These are phyloP conservation scores for Neoniphon sammara DNA, from an alignment of 2,797 vertebrate species.

Conservation along the genomic window DNA sequence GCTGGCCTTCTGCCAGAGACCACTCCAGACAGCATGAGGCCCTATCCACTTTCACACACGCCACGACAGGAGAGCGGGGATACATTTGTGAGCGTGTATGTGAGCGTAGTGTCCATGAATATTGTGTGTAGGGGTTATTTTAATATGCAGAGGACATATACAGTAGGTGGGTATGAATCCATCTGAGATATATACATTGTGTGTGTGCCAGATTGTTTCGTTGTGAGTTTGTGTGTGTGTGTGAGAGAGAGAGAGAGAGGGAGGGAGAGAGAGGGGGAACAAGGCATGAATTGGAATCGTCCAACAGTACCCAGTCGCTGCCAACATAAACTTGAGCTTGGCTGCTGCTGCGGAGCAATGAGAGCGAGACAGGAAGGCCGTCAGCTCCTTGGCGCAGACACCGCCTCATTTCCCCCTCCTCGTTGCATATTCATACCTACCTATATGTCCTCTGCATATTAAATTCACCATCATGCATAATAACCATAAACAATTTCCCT, in stretches of 20 bases:
- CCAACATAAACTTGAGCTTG: slow-evolving; percentile 82
- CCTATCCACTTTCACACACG: slow-evolving; percentile 65
- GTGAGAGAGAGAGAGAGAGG: background rate
- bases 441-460: slow-evolving; percentile 44
- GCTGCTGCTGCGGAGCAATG: slow-evolving; percentile 70
- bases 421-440: slow-evolving; percentile 51
- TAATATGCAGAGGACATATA: slow-evolving; percentile 23
- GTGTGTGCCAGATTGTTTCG: background rate
- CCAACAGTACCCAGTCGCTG: slow-evolving; percentile 57
- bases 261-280: slow-evolving; percentile 37
- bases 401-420: slow-evolving; percentile 13
- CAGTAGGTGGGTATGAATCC: background rate
- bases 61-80: slow-evolving; percentile 9
- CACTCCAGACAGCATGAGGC: slow-evolving; percentile 61
- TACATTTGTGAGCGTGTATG: slow-evolving; percentile 31
- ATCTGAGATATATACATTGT: slow-evolving; percentile 13
- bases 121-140: slow-evolving; percentile 32
- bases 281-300: slow-evolving; percentile 68
- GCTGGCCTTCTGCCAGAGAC: slow-evolving; percentile 66
- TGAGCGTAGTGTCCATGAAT: slow-evolving; percentile 15
- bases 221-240: slow-evolving; percentile 28
- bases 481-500: slow-evolving; percentile 9
- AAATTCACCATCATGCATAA: slow-evolving; percentile 7
- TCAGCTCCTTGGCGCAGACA: slow-evolving; percentile 59
- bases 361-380: slow-evolving; percentile 69